Evolutionary conservation across 2,113 vertebrate genomes (phyloP).

Genomic region (Orientallactaga bullata): DNA sequence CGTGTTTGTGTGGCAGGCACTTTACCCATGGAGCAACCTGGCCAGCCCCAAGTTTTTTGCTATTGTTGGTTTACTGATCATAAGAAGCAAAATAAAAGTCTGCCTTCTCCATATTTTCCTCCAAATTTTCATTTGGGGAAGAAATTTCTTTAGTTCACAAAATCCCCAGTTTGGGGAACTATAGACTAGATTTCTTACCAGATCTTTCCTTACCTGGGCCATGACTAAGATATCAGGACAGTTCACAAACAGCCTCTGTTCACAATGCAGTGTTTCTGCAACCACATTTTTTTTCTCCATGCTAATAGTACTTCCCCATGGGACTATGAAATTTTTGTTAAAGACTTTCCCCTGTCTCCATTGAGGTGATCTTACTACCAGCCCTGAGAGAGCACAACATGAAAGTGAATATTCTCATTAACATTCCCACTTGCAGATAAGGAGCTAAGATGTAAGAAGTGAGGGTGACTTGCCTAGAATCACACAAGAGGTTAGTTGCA

Average conservation of each 20-base stretch:
- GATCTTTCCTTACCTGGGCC: neutral
- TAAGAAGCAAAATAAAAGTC: slow-evolving; percentile 13
- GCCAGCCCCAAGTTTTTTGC: no score
- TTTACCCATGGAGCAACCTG: no score
- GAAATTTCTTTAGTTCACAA: neutral
- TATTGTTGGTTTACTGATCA: neutral
- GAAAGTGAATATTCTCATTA: neutral
- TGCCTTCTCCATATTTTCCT: neutral
- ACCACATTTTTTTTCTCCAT: neutral
- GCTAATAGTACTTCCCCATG: neutral
- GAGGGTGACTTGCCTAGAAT: neutral
- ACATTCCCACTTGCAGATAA: neutral
- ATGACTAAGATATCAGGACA: neutral
- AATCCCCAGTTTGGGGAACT: neutral
- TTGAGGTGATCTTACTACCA: neutral
- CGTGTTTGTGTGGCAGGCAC: no score
- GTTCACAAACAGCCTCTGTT: neutral
- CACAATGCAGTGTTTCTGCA: neutral
- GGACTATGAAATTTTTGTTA: neutral
- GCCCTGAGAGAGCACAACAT: neutral
- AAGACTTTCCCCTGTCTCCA: neutral
- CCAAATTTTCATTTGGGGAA: slow-evolving; percentile 1
- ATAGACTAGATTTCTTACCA: neutral
- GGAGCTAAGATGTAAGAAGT: neutral
- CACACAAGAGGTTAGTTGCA: neutral